A percentile compares a stretch with the other conserved stretches of the same genome.
phyloP scores from a whole-genome alignment of 1,140 invertebrate genomes.

The Sogatella furcifera region DNA sequence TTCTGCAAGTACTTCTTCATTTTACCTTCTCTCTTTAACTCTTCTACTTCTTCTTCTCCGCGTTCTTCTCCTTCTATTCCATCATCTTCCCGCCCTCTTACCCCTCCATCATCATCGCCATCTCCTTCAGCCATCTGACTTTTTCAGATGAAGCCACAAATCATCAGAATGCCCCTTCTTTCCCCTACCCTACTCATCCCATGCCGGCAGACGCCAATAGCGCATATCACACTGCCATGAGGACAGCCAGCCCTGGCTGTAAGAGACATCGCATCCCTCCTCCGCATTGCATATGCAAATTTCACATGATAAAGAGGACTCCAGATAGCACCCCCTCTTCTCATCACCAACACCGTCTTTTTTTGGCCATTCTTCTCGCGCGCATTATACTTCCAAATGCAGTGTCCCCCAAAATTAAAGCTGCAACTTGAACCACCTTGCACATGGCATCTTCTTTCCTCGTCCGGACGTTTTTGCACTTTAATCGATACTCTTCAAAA shows the following conservation, averaged over 20 bases:
- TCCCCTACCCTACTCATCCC: no score
- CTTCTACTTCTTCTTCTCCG: no score
- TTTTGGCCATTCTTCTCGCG: not conserved
- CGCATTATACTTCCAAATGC: slow-evolving; percentile 3
- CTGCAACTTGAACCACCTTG: not conserved
- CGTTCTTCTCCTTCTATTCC: no score
- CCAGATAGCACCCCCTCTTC: not conserved
- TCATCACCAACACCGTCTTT: no score
- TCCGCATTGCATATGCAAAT: slow-evolving; percentile 1
- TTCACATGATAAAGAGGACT: not conserved
- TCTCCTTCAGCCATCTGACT: no score
- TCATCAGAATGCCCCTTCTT: not conserved
- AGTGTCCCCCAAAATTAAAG: not conserved
- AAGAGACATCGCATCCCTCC: not conserved
- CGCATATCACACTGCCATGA: not conserved
- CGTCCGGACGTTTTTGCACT: no score
- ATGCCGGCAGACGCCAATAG: not conserved
- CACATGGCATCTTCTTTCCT: no score
- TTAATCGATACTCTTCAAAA: no score
- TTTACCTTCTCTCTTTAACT: no score
- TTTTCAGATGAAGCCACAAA: not conserved
- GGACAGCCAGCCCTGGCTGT: not conserved
- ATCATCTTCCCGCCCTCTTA: no score
- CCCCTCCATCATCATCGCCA: no score
- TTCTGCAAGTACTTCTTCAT: no score